These are phyloP conservation scores for Heliconius ismenius DNA, from an alignment of 2,888 invertebrate genomes.

Conservation along the genomic window DNA sequence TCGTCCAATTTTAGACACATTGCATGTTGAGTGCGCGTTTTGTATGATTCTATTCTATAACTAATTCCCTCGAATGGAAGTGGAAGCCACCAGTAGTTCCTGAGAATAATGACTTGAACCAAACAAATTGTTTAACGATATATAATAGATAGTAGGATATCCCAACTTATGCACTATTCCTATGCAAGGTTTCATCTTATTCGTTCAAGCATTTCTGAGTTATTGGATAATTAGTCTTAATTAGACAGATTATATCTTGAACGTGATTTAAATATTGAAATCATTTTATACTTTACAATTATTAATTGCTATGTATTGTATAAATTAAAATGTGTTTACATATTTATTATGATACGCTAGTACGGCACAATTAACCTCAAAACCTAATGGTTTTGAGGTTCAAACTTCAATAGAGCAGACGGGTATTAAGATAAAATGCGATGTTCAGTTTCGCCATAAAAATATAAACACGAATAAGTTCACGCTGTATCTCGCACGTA, in stretches of 20 bases:
- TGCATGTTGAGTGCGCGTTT: no score
- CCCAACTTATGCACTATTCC: neutral
- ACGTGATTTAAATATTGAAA: neutral
- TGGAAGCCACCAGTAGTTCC: no score
- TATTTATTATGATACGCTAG: neutral
- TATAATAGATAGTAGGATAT: no score
- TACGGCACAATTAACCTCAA: neutral
- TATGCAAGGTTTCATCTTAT: neutral
- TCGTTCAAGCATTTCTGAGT: neutral
- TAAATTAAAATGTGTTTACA: neutral
- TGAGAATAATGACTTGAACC: no score
- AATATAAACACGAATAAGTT: neutral
- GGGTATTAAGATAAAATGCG: neutral
- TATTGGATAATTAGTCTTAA: constrained; percentile 1
- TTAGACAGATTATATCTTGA: neutral
- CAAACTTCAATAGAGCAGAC: neutral
- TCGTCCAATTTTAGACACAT: no score
- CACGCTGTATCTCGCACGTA: fast-evolving
- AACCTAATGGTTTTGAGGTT: neutral
- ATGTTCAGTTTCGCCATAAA: neutral
- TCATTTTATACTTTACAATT: constrained; percentile 3
- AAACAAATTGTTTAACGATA: no score
- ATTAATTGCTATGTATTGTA: constrained; percentile 9
- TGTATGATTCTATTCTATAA: no score
- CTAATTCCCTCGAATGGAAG: no score